phyloP scores from a whole-genome alignment of 2,888 invertebrate species.

The Thymelicus acteon region DNA sequence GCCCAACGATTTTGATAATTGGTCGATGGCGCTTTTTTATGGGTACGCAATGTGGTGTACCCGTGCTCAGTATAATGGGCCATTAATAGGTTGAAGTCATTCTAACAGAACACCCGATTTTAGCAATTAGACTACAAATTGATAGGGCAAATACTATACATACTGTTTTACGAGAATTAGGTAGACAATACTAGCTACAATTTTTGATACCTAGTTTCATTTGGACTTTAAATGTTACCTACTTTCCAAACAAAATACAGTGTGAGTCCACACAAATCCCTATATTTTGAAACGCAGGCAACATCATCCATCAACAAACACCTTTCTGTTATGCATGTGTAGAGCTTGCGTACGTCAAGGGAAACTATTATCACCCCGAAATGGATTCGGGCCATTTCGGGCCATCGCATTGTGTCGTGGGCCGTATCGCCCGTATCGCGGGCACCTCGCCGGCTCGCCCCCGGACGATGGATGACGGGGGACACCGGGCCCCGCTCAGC shows the following conservation, averaged over 20 bases:
- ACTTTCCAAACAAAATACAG: not conserved
- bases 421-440: conserved; percentile 73
- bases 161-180: too few relatives aligned
- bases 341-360: conserved; percentile 4
- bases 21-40: too few relatives aligned
- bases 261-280: not conserved
- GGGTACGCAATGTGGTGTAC: too few relatives aligned
- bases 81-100: too few relatives aligned
- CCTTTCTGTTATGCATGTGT: conserved; percentile 6
- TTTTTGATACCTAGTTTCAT: too few relatives aligned
- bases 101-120: too few relatives aligned
- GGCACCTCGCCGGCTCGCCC: conserved; percentile 57
- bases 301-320: conserved; percentile 5
- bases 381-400: conserved; percentile 64
- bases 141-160: too few relatives aligned
- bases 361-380: conserved; percentile 38
- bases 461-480: conserved; percentile 63
- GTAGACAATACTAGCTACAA: too few relatives aligned
- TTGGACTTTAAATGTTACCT: not conserved
- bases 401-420: conserved; percentile 77
- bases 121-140: too few relatives aligned
- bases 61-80: too few relatives aligned
- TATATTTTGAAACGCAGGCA: conserved; percentile 9
- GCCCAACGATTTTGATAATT: too few relatives aligned
- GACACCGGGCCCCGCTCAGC: not conserved